These are phyloP conservation scores for Nannoperca australis DNA, from an alignment of 2,797 vertebrate genomes.

Conservation along the genomic window DNA sequence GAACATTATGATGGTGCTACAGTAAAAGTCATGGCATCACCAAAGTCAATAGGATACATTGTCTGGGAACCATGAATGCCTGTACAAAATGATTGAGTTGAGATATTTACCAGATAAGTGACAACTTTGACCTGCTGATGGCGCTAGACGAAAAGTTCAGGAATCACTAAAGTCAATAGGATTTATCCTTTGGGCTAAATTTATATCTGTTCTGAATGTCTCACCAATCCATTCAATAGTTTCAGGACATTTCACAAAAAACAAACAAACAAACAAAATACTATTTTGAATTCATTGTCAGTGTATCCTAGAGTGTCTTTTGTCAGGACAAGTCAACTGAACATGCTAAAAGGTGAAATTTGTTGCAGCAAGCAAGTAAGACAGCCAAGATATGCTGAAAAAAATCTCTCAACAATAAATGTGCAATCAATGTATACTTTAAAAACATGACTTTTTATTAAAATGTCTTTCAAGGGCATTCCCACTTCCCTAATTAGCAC, in stretches of 20 bases:
- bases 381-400: background rate
- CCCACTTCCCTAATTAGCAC: background rate
- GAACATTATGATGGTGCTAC: background rate
- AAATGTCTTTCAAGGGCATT: background rate
- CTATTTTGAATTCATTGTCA: background rate
- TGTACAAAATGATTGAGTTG: background rate
- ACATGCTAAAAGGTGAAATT: background rate
- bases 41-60: constrained; percentile 2
- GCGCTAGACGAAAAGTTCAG: background rate
- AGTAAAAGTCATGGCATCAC: background rate
- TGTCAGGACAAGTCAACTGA: background rate
- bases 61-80: background rate
- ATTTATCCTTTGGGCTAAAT: background rate
- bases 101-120: background rate
- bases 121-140: background rate
- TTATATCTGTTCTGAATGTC: background rate
- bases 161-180: background rate
- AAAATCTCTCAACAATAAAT: background rate
- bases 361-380: background rate
- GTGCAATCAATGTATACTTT: background rate
- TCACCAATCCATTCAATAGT: background rate
- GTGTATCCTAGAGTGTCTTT: background rate
- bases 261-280: too few relatives aligned
- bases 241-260: background rate
- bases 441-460: background rate